phyloP scores from a whole-genome alignment of 1,140 invertebrate genomes.

The Meloidogyne floridensis region DNA sequence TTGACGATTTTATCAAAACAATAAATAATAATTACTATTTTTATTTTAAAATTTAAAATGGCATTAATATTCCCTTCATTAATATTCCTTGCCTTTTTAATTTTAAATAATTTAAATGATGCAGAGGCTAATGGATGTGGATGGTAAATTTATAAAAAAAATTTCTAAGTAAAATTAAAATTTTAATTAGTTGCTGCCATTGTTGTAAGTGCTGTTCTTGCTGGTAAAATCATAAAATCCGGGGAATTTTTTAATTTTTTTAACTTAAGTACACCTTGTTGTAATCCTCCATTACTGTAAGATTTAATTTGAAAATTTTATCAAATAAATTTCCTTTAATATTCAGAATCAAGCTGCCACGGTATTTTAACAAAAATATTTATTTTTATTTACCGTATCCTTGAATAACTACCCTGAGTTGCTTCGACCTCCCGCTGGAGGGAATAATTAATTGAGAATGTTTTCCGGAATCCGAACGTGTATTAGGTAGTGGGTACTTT shows the following conservation, averaged over 20 bases:
- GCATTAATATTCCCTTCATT: neutral
- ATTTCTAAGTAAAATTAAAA: neutral
- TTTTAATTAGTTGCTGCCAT: conserved; percentile 20
- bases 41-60: neutral
- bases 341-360: conserved; percentile 13
- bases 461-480: too few species aligned
- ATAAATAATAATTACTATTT: neutral
- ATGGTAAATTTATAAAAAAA: neutral
- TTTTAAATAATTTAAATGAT: conserved; percentile 6
- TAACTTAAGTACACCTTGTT: conserved; percentile 20
- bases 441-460: too few species aligned
- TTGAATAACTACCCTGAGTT: too few species aligned
- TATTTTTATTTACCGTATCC: neutral
- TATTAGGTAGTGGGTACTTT: too few species aligned
- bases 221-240: conserved; percentile 10
- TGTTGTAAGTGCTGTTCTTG: conserved; percentile 32
- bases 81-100: neutral
- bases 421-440: too few species aligned
- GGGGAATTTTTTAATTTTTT: neutral
- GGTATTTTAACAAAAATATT: neutral
- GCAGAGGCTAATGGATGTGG: neutral
- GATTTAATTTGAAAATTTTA: conserved; percentile 8
- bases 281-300: conserved; percentile 32
- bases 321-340: neutral
- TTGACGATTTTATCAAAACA: neutral